These are phyloP conservation scores for Diarsia dahlii DNA, from an alignment of 2,888 invertebrate species.

Conservation along the genomic window DNA sequence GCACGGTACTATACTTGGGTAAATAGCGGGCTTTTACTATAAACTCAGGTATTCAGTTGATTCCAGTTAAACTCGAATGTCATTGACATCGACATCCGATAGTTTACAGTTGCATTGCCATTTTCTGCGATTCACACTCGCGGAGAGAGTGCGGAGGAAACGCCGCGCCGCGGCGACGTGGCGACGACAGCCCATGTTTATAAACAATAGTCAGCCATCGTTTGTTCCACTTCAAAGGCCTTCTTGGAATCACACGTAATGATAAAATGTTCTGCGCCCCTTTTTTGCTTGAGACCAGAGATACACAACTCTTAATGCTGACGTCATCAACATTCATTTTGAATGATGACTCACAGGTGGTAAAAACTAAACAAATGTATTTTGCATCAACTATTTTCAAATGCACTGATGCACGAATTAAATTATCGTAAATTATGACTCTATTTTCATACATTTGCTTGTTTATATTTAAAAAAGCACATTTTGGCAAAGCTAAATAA, in stretches of 20 bases:
- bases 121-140: conserved; percentile 71
- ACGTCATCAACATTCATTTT: conserved; percentile 30
- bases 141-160: conserved; percentile 54
- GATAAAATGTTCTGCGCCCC: conserved; percentile 31
- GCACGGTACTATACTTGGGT: not conserved
- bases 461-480: conserved; percentile 21
- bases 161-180: conserved; percentile 46
- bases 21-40: conserved; percentile 37
- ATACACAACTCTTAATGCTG: conserved; percentile 5
- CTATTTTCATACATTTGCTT: conserved; percentile 10
- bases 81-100: conserved; percentile 75
- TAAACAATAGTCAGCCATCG: conserved; percentile 78
- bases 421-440: conserved; percentile 9
- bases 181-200: conserved; percentile 73
- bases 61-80: conserved; percentile 64
- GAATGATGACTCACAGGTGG: conserved; percentile 31
- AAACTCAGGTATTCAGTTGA: conserved; percentile 43
- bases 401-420: conserved; percentile 14
- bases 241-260: conserved; percentile 70
- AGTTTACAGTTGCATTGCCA: conserved; percentile 62
- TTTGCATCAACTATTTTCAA: conserved; percentile 13
- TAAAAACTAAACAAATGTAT: conserved; percentile 11
- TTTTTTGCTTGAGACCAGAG: conserved; percentile 34
- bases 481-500: conserved; percentile 5
- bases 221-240: conserved; percentile 71